These are phyloP conservation scores for Trematomus bernacchii DNA, from an alignment of 2,797 vertebrate species.

Conservation along the genomic window DNA sequence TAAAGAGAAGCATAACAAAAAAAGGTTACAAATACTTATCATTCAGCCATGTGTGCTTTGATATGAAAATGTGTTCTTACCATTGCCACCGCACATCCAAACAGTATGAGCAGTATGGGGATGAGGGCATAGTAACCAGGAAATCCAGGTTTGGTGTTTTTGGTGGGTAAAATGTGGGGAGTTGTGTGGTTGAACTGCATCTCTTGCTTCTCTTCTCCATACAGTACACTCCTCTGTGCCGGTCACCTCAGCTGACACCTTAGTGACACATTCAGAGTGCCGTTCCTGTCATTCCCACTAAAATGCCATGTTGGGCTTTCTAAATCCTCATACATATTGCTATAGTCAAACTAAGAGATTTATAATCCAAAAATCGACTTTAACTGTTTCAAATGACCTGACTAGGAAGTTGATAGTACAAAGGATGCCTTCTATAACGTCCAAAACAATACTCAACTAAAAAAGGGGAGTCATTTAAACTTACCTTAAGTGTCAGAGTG, in stretches of 20 bases:
- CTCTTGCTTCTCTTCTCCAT: slow-evolving; percentile 5
- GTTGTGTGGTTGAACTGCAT: slow-evolving; percentile 68
- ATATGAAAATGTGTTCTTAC: slow-evolving; percentile 52
- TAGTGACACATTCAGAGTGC: slow-evolving; percentile 56
- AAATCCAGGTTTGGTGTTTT: neutral
- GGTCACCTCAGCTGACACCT: slow-evolving; percentile 52
- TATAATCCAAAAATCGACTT: neutral
- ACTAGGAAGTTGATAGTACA: neutral
- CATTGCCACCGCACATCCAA: slow-evolving; percentile 54
- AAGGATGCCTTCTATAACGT: neutral
- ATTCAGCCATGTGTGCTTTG: neutral
- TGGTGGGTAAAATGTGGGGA: slow-evolving; percentile 23
- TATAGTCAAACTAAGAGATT: neutral
- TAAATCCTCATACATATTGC: neutral
- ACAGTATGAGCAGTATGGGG: slow-evolving; percentile 29
- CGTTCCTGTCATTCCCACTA: slow-evolving; percentile 18
- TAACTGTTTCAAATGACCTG: neutral
- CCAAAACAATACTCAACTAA: neutral
- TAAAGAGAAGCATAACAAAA: slow-evolving; percentile 35
- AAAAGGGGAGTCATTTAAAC: neutral
- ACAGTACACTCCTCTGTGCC: neutral
- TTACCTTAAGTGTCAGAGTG: slow-evolving; percentile 39
- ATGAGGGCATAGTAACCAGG: slow-evolving; percentile 51
- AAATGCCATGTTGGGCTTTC: slow-evolving; percentile 11
- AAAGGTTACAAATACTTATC: neutral